Percentiles rank a stretch among this genome's conserved stretches.
Evolutionary conservation across 2,888 invertebrate genomes (phyloP).

Genomic region (Phalera bucephala): DNA sequence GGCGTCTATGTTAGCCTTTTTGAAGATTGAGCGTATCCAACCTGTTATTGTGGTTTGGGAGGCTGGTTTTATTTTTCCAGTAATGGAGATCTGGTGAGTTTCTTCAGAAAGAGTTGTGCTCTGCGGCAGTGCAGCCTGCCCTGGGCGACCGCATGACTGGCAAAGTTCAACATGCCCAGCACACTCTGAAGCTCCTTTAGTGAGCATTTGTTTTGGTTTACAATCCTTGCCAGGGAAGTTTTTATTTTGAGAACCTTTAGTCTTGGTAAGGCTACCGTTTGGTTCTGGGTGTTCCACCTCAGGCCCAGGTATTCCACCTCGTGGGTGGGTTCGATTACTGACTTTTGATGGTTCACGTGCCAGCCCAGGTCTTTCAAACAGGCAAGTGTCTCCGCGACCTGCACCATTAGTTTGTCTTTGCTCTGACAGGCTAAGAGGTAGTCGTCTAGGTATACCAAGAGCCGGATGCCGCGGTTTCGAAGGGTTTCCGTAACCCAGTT

Average conservation of each 20-base stretch:
- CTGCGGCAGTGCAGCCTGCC: slow-evolving; percentile 14
- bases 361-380: slow-evolving; percentile 17
- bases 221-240: no score
- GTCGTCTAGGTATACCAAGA: no score
- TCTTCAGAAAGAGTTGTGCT: slow-evolving; percentile 15
- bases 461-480: no score
- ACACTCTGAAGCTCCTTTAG: slow-evolving; percentile 9
- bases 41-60: no score
- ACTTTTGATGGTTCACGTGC: slow-evolving; percentile 21
- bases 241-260: no score
- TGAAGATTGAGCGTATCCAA: neutral
- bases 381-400: no score
- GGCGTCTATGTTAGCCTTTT: neutral
- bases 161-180: slow-evolving; percentile 21
- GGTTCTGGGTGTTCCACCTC: slow-evolving; percentile 1
- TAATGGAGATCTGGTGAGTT: no score
- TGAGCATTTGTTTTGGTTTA: slow-evolving; percentile 2
- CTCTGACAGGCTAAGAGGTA: no score
- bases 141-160: slow-evolving; percentile 1
- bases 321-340: slow-evolving; percentile 11
- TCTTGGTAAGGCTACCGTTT: neutral
- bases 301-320: slow-evolving; percentile 12
- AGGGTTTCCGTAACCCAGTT: no score
- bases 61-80: no score
- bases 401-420: no score